Evolutionary conservation across 2,888 invertebrate genomes (phyloP), one percentile per base, ranked within the genome.

Genomic region (Yponomeuta sedellus): DNA sequence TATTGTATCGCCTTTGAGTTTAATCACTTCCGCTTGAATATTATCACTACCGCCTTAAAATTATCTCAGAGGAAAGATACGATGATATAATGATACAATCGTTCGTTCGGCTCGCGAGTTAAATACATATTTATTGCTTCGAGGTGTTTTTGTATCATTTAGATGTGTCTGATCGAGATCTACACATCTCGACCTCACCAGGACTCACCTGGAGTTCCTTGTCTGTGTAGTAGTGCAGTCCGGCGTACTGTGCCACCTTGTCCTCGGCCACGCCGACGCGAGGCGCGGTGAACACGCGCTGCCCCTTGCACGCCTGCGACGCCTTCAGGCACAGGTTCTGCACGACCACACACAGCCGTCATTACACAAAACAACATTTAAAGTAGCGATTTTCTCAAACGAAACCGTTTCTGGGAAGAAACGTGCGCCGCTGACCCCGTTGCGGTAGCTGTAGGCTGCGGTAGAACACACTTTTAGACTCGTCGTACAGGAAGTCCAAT

Each of bases 311-410:
- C 64, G 97, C 97, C 77, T 97, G 96, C 71, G 94, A 94, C 67
- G 96, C 94, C 88, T 97, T 96, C 77, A 98, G 92, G 85, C 98
- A 98, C 70, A 98, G 92, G 86, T 98, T 98, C 92, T 98, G 97
- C 82, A 96, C 96, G 87, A 97, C 97, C 66, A 66, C 66, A 66
- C 66, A 66, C 66, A 66, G 28, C 16, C 58, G 20, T 39, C 57
- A 66, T 66, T 66, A 66, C 66, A 66, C 16, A 34, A 66, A 66
- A 66, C 22, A 66, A 22, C 52, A n/a, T 56, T 39, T 57, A 64
- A 28, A 57, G 57, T 10, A n/a, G 12, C 64, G 25, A 64, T 64
- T 64, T 64, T 8, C 61, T n/a, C 34, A 22, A 61, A 61, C 44
- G 59, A 59, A 25, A 59, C 34, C 11, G n/a, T 19, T 64, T 64